Evolutionary conservation across 2,888 invertebrate genomes (phyloP).

Genomic region (Harpalus rufipes): DNA sequence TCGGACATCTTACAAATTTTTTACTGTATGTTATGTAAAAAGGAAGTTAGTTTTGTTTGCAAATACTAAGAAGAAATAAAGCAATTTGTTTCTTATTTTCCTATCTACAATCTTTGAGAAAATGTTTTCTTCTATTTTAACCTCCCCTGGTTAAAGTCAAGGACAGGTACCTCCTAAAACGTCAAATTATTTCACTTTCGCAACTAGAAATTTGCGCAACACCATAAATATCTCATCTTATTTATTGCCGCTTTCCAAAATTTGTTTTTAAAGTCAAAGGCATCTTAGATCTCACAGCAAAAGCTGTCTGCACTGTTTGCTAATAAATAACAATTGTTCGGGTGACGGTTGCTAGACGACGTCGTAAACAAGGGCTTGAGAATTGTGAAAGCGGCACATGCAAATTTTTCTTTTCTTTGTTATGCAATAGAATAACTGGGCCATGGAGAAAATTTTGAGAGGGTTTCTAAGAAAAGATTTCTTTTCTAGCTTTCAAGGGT

Average conservation of each 20-base stretch:
- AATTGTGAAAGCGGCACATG: slow-evolving; percentile 53
- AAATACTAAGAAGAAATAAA: too few relatives aligned
- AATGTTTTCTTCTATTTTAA: neutral
- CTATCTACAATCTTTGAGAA: slow-evolving; percentile 10
- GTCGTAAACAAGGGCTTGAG: slow-evolving; percentile 53
- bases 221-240: slow-evolving; percentile 41
- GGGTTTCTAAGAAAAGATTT: slow-evolving; percentile 31
- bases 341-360: slow-evolving; percentile 35
- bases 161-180: slow-evolving; percentile 6
- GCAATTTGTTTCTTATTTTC: neutral
- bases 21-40: too few relatives aligned
- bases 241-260: slow-evolving; percentile 37
- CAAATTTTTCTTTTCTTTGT: slow-evolving; percentile 52
- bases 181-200: slow-evolving; percentile 36
- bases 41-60: too few relatives aligned
- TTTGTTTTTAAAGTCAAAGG: slow-evolving; percentile 30
- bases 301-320: slow-evolving; percentile 2
- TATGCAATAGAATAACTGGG: slow-evolving; percentile 42
- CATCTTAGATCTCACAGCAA: slow-evolving; percentile 16
- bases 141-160: slow-evolving; percentile 26
- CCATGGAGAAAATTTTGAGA: neutral
- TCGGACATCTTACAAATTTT: too few relatives aligned
- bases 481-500: slow-evolving; percentile 26
- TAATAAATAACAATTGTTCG: slow-evolving; percentile 53
- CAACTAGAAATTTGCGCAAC: slow-evolving; percentile 44